Evolutionary conservation across 2,797 vertebrate genomes (phyloP).

Genomic region (Nyctalus aviator): DNA sequence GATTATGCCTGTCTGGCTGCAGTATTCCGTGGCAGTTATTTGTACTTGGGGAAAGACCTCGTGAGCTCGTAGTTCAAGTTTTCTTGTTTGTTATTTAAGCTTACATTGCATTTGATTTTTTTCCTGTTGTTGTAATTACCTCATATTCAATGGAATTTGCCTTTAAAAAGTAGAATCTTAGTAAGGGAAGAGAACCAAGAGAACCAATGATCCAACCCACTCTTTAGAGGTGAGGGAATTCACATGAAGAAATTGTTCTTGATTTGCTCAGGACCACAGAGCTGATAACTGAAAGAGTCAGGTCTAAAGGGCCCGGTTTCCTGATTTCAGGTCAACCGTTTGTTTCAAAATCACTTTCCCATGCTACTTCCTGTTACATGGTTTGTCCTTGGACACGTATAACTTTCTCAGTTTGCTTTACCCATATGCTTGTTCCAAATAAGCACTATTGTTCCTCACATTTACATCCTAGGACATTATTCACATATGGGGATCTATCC

Average conservation of each 20-base stretch:
- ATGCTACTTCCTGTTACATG: not conserved
- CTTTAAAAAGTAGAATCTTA: constrained; percentile 45
- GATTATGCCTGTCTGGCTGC: not conserved
- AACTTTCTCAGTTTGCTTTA: not conserved
- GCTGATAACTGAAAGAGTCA: not conserved
- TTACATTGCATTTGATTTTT: not conserved
- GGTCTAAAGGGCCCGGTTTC: not conserved
- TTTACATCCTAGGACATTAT: not conserved
- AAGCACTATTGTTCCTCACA: not conserved
- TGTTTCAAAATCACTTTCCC: not conserved
- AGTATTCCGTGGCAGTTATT: not conserved
- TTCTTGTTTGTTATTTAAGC: constrained; percentile 33
- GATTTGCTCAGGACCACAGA: not conserved
- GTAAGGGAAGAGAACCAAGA: not conserved
- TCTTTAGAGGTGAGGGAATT: not conserved
- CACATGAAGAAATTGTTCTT: not conserved
- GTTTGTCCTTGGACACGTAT: not conserved
- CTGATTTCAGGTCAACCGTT: not conserved
- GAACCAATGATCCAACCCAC: not conserved
- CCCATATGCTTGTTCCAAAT: not conserved
- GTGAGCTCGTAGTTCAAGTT: not conserved
- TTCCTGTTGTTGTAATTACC: not conserved
- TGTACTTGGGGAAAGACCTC: not conserved
- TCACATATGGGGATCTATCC: not conserved
- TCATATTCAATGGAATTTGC: constrained; percentile 18